These are phyloP conservation scores for Cephus sareptanus DNA, from an alignment of 2,888 invertebrate species.

Conservation along the genomic window DNA sequence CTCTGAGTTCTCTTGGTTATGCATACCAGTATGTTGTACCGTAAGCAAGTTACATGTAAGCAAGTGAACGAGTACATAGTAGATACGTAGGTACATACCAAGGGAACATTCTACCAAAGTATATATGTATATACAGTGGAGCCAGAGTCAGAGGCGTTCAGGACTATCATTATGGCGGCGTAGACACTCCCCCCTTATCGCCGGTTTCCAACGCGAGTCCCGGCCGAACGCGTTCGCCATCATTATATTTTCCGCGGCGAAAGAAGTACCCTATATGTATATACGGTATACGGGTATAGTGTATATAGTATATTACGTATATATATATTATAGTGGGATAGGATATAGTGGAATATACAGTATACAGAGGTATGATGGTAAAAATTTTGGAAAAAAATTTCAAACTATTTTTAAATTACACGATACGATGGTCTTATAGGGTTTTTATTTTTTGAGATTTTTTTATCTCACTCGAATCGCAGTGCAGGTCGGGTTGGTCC, in stretches of 20 bases:
- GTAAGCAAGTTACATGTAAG: neutral
- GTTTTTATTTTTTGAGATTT: neutral
- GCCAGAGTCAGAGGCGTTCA: slow-evolving; percentile 54
- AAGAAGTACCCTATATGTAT: slow-evolving; percentile 26
- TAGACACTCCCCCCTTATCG: slow-evolving; percentile 66
- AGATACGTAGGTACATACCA: slow-evolving; percentile 19
- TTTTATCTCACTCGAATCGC: neutral
- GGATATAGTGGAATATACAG: neutral
- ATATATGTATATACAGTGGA: slow-evolving; percentile 30
- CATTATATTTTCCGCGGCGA: slow-evolving; percentile 59
- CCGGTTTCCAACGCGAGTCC: slow-evolving; percentile 58
- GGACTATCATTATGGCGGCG: slow-evolving; percentile 65
- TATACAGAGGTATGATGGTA: neutral
- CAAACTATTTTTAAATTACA: neutral
- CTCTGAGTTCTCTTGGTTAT: neutral
- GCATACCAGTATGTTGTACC: neutral
- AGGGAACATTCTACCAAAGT: slow-evolving; percentile 4
- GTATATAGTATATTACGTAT: neutral
- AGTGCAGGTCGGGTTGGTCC: too few relatives aligned
- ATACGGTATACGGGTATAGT: neutral
- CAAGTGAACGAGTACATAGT: slow-evolving; percentile 10
- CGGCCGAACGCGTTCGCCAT: slow-evolving; percentile 48
- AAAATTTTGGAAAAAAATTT: neutral
- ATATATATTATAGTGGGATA: neutral
- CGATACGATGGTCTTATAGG: neutral